Evolutionary conservation across 2,797 vertebrate species (phyloP).

Genomic region (Oreonectes daqikongensis): DNA sequence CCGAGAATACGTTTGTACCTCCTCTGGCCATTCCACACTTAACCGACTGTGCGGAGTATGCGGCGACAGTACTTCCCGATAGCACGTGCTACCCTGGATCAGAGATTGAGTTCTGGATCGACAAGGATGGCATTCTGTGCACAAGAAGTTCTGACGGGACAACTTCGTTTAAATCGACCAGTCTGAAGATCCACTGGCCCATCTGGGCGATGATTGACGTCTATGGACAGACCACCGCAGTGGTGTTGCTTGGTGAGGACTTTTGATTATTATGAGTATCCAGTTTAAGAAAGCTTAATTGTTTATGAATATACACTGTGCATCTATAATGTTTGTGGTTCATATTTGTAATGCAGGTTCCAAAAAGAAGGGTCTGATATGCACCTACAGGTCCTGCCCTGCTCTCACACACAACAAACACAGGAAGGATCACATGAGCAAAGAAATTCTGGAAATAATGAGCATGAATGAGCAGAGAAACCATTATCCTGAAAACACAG

Average conservation of each 20-base stretch:
- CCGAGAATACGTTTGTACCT: conserved; percentile 66
- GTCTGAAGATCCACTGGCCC: conserved; percentile 63
- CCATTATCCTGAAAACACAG: not conserved
- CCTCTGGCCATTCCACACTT: conserved; percentile 77
- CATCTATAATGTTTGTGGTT: not conserved
- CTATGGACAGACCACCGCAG: conserved; percentile 78
- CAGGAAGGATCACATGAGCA: not conserved
- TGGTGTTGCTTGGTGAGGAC: conserved; percentile 77
- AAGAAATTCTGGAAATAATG: not conserved
- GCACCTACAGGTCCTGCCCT: conserved; percentile 66
- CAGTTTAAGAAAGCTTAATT: too few species aligned
- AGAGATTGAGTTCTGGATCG: conserved; percentile 79
- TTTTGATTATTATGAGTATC: too few species aligned
- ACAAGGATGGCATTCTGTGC: conserved; percentile 60
- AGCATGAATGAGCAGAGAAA: not conserved
- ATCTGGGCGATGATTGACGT: conserved; percentile 86
- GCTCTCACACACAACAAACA: conserved; percentile 17
- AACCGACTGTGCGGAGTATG: conserved; percentile 63
- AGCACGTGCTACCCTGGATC: conserved; percentile 49
- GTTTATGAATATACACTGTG: not conserved
- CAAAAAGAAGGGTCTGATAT: conserved; percentile 23
- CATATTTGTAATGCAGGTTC: conserved; percentile 68
- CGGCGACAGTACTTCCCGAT: conserved; percentile 67
- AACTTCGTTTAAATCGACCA: conserved; percentile 40
- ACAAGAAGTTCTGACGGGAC: not conserved